phyloP scores from a whole-genome alignment of 2,888 invertebrate species.

The Limulus polyphemus region DNA sequence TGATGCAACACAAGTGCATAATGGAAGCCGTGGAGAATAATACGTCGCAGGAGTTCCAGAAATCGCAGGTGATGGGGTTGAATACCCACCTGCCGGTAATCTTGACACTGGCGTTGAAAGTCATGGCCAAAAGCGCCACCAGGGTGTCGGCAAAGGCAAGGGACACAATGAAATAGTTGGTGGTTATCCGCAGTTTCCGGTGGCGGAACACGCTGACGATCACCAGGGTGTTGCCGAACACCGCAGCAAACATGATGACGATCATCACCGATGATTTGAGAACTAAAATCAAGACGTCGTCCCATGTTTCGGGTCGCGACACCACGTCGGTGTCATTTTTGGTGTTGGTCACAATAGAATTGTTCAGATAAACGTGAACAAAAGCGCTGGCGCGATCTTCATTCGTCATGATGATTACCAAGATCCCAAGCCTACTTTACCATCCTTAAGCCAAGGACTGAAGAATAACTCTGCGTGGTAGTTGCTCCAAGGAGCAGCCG shows the following conservation, averaged over 20 bases:
- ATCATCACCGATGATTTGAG: constrained; percentile 18
- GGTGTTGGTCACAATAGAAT: no score
- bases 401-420: no score
- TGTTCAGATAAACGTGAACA: no score
- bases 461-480: no score
- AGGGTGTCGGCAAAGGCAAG: constrained; percentile 85
- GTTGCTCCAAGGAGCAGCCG: no score
- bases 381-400: no score
- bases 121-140: constrained; percentile 83
- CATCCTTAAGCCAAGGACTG: no score
- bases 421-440: no score
- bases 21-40: constrained; percentile 78
- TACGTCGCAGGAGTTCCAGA: constrained; percentile 87
- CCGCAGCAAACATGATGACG: constrained; percentile 71
- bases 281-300: constrained; percentile 15
- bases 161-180: constrained; percentile 91
- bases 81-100: constrained; percentile 75
- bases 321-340: no score
- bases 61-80: constrained; percentile 77
- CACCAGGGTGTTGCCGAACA: constrained; percentile 82
- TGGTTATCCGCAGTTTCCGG: constrained; percentile 68
- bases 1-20: constrained; percentile 84
- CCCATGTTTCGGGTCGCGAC: constrained; percentile 7
- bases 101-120: constrained; percentile 76
- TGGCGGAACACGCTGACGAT: constrained; percentile 55